Evolutionary conservation across 2,113 vertebrate genomes (phyloP), one percentile per base, ranked within the genome.

Genomic region (Megalops atlanticus): DNA sequence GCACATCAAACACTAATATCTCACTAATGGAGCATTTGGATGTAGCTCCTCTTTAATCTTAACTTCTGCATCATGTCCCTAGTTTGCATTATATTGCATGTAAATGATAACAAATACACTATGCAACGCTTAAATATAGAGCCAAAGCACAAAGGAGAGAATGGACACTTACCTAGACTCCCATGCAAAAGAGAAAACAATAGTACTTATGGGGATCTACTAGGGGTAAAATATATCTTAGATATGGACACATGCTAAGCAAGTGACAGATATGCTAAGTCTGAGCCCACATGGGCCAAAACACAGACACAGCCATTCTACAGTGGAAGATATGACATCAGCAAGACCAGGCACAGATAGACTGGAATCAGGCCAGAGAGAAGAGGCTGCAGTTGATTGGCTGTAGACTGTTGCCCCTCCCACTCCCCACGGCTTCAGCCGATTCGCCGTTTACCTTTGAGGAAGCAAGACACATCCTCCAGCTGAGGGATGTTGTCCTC

Each of bases 401-500:
- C n/a, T 49, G 8, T 49, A 36, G 16, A 41, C 15, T 27, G 8
- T n/a, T 21, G 39, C 24, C 39, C 43, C 16, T 43, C 39, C 35
- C 72, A 43, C 43, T 41, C 40, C 72, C 27, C 21, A n/a, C n/a
- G n/a, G n/a, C n/a, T n/a, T n/a, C n/a, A n/a, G n/a, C n/a, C n/a
- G n/a, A n/a, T n/a, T n/a, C n/a, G n/a, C n/a, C 47, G 2, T 87
- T 88, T 89, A 99, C 98, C 98, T 96, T 96, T 94, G 84, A 99
- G 95, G 86, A 99, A 99, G 10, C 86, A 0, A 3, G 97, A 96
- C 38, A 99, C 97, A 14, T 99, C 98, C 91, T 99, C 96, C 77
- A 99, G 89, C 77, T 99, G 98, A 1, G 98, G 98, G 43, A 99
- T 94, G 33, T 99, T 99, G 91, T 99, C 97, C 78, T 97, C 96